phyloP scores from a whole-genome alignment of 2,888 invertebrate species.

The Adela reaumurella region DNA sequence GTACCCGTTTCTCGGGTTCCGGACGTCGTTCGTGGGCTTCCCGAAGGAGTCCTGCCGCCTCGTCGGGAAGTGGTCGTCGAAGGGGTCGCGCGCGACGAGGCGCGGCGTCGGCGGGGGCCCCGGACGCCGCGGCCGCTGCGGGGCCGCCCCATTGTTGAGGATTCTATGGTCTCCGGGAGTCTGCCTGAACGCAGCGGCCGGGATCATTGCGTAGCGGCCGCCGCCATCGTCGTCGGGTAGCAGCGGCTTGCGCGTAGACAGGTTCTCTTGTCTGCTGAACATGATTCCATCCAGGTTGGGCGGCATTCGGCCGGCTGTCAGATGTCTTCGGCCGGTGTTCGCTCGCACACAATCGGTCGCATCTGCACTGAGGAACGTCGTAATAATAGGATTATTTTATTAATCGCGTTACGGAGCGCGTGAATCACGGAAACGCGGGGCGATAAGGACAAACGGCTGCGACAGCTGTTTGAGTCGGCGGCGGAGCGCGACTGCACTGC shows the following conservation, averaged over 20 bases:
- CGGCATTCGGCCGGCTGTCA: constrained; percentile 32
- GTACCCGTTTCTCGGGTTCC: constrained; percentile 39
- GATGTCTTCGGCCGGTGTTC: neutral
- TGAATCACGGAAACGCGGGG: neutral
- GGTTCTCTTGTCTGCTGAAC: constrained; percentile 49
- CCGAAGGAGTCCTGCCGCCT: constrained; percentile 48
- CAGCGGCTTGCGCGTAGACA: constrained; percentile 48
- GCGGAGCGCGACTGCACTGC: constrained; percentile 32
- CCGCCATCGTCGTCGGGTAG: constrained; percentile 25
- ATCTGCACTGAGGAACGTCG: neutral
- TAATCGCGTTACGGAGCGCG: neutral
- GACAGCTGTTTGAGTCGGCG: constrained; percentile 30
- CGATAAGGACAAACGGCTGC: neutral
- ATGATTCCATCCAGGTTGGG: constrained; percentile 50
- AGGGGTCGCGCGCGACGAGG: constrained; percentile 25
- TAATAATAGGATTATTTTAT: neutral
- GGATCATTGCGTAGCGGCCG: constrained; percentile 20
- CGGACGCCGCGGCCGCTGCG: constrained; percentile 25
- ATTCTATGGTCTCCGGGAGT: constrained; percentile 32
- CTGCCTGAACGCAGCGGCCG: constrained; percentile 30
- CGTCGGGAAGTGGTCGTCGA: constrained; percentile 27
- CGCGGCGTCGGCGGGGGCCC: constrained; percentile 34
- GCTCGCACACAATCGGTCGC: neutral
- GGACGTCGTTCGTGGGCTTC: constrained; percentile 45
- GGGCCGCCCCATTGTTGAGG: neutral